Conservation (phyloP, 2,797 vertebrate species). For the Molossus molossus region DNA sequence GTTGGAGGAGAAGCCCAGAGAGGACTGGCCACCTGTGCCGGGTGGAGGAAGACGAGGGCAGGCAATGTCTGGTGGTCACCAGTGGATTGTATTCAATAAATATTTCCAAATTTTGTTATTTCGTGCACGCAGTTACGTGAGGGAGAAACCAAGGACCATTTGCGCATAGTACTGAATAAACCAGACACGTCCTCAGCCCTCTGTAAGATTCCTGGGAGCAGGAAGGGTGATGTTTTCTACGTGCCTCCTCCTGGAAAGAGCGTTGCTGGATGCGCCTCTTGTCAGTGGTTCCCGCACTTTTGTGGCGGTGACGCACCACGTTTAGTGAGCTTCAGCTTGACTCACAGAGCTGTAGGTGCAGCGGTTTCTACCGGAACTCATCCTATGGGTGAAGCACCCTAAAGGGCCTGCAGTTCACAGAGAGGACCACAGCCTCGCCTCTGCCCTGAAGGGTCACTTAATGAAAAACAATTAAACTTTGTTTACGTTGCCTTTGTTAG, state of each 20-base stretch:
- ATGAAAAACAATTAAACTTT: conserved; percentile 23
- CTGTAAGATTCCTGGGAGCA: not conserved
- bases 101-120: not conserved
- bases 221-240: not conserved
- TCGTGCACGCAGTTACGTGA: not conserved
- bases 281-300: not conserved
- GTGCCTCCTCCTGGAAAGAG: not conserved
- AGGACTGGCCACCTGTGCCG: not conserved
- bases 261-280: not conserved
- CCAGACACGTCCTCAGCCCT: not conserved
- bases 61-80: not conserved
- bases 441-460: conserved; percentile 59
- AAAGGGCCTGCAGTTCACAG: not conserved
- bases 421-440: not conserved
- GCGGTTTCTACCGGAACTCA: not conserved
- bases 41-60: not conserved
- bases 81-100: not conserved
- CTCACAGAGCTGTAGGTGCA: not conserved
- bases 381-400: not conserved
- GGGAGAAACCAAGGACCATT: not conserved
- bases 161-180: not conserved
- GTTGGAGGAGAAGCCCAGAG: not conserved
- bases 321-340: not conserved
- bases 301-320: fast-evolving
- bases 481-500: conserved; percentile 60